Conservation (phyloP, 2,113 vertebrate genomes). For the Kryptolebias marmoratus region DNA sequence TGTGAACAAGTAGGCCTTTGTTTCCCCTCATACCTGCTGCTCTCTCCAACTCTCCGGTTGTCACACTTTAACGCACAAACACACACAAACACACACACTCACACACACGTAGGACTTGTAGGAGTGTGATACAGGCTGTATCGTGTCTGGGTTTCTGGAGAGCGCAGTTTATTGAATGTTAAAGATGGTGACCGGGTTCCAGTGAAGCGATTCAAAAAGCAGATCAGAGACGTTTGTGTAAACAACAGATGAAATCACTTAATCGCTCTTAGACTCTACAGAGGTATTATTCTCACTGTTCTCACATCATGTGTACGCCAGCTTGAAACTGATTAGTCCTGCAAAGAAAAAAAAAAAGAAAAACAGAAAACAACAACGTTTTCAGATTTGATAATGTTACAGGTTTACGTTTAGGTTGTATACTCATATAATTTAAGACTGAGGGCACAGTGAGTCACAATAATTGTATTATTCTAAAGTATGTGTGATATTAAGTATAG, state of each 20-base stretch:
- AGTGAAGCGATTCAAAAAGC: not conserved
- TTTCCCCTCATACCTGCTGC: constrained; percentile 67
- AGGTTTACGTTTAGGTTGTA: no score
- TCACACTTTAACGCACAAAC: constrained; percentile 30
- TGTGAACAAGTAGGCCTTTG: constrained; percentile 77
- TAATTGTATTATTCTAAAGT: no score
- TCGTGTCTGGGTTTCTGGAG: constrained; percentile 57
- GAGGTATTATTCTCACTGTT: not conserved
- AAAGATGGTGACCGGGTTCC: constrained; percentile 42
- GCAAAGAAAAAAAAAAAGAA: not conserved
- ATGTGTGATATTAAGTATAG: no score
- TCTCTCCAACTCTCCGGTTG: constrained; percentile 26
- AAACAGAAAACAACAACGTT: not conserved
- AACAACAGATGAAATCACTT: constrained; percentile 9
- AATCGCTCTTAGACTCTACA: not conserved
- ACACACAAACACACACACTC: constrained; percentile 18
- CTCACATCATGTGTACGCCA: not conserved
- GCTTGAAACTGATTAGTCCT: not conserved
- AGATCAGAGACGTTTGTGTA: constrained; percentile 4
- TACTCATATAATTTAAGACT: no score
- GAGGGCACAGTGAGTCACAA: no score
- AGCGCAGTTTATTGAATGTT: constrained; percentile 62
- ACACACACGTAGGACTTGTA: not conserved
- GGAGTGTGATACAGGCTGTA: constrained; percentile 10
- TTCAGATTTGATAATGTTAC: not conserved